Conservation (phyloP, 2,113 vertebrate genomes). For the Protobothrops mucrosquamatus region DNA sequence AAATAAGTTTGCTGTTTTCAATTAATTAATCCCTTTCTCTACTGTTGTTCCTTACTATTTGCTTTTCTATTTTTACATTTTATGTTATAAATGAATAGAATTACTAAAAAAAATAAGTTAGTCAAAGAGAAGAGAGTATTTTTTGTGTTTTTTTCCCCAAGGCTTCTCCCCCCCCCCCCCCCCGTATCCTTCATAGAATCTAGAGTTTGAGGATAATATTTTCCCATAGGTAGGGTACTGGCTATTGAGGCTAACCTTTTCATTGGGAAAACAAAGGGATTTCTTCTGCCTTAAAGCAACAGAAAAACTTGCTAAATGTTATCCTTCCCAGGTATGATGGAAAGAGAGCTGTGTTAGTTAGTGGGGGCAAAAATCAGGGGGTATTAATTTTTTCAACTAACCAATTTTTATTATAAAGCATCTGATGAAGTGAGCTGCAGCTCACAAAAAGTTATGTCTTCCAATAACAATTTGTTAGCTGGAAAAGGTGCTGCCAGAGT, state of each 20-base stretch:
- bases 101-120: too few relatives aligned
- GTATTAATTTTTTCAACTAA: background rate
- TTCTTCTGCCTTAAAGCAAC: background rate
- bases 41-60: too few relatives aligned
- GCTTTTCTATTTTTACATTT: too few relatives aligned
- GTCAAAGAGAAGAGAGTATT: background rate
- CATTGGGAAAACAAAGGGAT: background rate
- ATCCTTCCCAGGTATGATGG: background rate
- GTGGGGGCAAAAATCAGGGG: background rate
- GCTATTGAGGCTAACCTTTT: background rate
- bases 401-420: background rate
- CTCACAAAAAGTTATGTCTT: background rate
- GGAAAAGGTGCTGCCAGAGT: background rate
- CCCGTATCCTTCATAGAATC: background rate
- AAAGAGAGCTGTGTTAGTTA: background rate
- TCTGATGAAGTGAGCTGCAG: background rate
- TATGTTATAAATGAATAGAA: too few relatives aligned
- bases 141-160: background rate
- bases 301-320: background rate
- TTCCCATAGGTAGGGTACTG: background rate
- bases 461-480: background rate
- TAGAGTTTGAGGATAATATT: background rate
- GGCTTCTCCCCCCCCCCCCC: background rate
- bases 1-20: background rate
- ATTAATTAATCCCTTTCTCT: too few relatives aligned